These are phyloP conservation scores for Momotus momota DNA, from an alignment of 2,797 vertebrate genomes.

Conservation along the genomic window DNA sequence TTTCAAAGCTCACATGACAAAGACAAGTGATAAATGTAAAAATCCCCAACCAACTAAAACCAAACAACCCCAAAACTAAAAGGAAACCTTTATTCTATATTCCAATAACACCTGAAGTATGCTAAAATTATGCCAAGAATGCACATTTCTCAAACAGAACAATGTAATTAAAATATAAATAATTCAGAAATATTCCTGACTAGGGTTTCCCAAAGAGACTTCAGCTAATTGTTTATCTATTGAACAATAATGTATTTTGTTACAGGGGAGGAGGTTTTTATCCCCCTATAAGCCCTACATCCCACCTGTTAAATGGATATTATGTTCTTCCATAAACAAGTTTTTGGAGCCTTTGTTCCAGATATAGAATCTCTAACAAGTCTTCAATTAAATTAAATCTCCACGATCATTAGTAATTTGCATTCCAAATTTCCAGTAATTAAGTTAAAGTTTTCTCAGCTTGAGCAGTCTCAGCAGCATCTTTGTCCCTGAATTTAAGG, in stretches of 20 bases:
- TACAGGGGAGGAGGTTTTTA: neutral
- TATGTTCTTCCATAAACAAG: neutral
- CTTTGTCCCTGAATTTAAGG: neutral
- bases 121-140: neutral
- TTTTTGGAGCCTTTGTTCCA: conserved; percentile 12
- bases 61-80: neutral
- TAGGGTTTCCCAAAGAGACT: conserved; percentile 12
- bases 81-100: neutral
- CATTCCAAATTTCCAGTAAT: neutral
- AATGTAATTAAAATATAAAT: conserved; percentile 45
- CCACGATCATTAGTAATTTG: neutral
- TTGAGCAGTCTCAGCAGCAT: neutral
- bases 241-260: neutral
- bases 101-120: neutral
- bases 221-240: conserved; percentile 5
- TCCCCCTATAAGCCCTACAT: neutral
- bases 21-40: neutral
- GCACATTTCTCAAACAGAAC: conserved; percentile 11
- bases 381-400: conserved; percentile 5
- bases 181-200: conserved; percentile 53
- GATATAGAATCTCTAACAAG: neutral
- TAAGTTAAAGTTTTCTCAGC: neutral
- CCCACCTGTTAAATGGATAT: conserved; percentile 7
- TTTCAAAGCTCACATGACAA: neutral
- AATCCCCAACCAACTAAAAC: neutral